Evolutionary conservation across 1,140 invertebrate genomes (phyloP), one percentile per base, ranked within the genome.

Genomic region (Ctenoplectra terminalis): DNA sequence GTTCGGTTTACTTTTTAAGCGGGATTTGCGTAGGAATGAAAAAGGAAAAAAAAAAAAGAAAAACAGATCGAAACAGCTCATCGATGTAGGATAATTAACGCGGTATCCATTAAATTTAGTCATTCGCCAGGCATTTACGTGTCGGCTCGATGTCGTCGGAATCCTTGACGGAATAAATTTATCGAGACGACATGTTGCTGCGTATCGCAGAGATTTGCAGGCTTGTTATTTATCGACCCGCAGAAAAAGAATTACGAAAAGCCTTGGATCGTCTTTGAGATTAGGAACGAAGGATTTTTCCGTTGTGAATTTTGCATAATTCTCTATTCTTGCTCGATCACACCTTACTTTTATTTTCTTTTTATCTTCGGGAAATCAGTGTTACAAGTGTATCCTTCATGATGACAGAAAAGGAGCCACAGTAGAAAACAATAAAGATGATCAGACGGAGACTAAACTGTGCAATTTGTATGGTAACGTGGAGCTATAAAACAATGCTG

Each of bases 121-220:
- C 63, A 56, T 58, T 56, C 26, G 1, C 29, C 29, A 56, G 17
- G 74, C 5, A 56, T 66, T 77, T 77, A 34, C 54, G 48, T 52
- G n/a, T n/a, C 23, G 31, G 20, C 46, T 11, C n/a, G 54, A 37
- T 58, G 17, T 15, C 15, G 17, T 13, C 2, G 37, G 37, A 54
- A 63, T 80, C 23, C 29, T 73, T 64, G 37, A 34, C 29, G 20
- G 29, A 73, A 80, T 80, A 73, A 54, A 80, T 80, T 61, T 80
- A 64, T 80, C 23, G 26, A 15, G 5, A 46, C 26, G 20, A n/a
- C 40, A 56, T 20, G 6, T 15, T 52, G 11, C 4, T 31, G 20
- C 8, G 46, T 80, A 64, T 64, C 40, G 23, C 20, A 3, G 0
- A 34, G 29, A 34, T 52, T 67, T 72, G 60, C 31, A 17, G 4